Percentiles rank a stretch among this genome's conserved stretches.
phyloP scores from a whole-genome alignment of 2,888 invertebrate species.

The Pardosa pseudoannulata region DNA sequence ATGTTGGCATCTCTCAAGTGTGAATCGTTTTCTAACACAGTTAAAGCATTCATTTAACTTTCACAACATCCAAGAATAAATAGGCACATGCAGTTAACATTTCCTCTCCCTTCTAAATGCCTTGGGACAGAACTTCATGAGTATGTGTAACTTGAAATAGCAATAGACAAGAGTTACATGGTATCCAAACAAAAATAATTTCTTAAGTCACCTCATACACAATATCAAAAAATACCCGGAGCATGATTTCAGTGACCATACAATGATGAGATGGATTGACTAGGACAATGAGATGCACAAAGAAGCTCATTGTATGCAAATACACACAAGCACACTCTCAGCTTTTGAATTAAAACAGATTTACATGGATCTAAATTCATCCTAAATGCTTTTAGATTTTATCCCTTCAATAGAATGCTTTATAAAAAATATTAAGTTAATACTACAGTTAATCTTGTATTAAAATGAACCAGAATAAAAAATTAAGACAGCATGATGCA shows the following conservation, averaged over 20 bases:
- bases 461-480: too few relatives aligned
- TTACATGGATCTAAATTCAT: not conserved
- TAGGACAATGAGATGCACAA: conserved; percentile 91
- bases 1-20: too few relatives aligned
- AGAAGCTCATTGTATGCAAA: conserved; percentile 63
- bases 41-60: conserved; percentile 5
- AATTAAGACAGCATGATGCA: too few relatives aligned
- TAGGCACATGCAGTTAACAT: conserved; percentile 32
- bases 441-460: too few relatives aligned
- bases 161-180: conserved; percentile 8
- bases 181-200: conserved; percentile 27
- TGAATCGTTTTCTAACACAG: too few relatives aligned
- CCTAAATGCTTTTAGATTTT: too few relatives aligned
- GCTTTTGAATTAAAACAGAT: conserved; percentile 76
- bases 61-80: conserved; percentile 15
- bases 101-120: not conserved
- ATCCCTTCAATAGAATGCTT: too few relatives aligned
- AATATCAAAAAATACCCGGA: conserved; percentile 30
- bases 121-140: too few relatives aligned
- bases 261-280: conserved; percentile 63
- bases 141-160: conserved; percentile 13
- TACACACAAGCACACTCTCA: conserved; percentile 34
- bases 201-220: conserved; percentile 13
- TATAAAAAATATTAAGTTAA: too few relatives aligned
- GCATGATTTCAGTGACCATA: conserved; percentile 11